Percentiles rank a stretch among this genome's conserved stretches.
Evolutionary conservation across 2,797 vertebrate species (phyloP).

Genomic region (Malurus splendens): DNA sequence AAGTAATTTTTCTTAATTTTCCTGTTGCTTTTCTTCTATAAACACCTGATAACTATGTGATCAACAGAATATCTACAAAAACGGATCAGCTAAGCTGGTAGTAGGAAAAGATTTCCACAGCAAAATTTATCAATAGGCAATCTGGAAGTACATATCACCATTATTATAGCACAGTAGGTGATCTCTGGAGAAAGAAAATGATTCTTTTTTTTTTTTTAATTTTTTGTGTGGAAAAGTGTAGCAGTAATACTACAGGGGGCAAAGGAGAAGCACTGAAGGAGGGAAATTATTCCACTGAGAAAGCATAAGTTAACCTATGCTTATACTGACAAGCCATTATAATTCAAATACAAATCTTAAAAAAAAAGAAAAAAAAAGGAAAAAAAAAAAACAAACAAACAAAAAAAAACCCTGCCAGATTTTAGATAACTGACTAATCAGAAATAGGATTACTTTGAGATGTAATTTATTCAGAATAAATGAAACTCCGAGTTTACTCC

Average conservation of each 20-base stretch:
- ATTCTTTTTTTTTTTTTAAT: background rate
- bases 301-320: background rate
- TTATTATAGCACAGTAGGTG: background rate
- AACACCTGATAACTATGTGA: background rate
- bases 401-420: background rate
- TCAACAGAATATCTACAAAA: background rate
- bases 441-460: background rate
- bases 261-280: background rate
- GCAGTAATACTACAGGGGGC: background rate
- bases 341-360: background rate
- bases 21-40: background rate
- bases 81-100: background rate
- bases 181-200: background rate
- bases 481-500: background rate
- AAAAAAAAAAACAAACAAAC: background rate
- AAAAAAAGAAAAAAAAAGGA: too few relatives aligned
- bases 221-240: background rate
- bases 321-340: background rate
- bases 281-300: background rate
- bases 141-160: background rate
- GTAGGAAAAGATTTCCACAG: background rate
- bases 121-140: background rate
- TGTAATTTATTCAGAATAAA: slow-evolving; percentile 19
- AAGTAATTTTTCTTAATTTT: background rate
- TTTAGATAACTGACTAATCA: background rate